Conservation (phyloP, 2,797 vertebrate genomes). For the Malurus leucopterus region DNA sequence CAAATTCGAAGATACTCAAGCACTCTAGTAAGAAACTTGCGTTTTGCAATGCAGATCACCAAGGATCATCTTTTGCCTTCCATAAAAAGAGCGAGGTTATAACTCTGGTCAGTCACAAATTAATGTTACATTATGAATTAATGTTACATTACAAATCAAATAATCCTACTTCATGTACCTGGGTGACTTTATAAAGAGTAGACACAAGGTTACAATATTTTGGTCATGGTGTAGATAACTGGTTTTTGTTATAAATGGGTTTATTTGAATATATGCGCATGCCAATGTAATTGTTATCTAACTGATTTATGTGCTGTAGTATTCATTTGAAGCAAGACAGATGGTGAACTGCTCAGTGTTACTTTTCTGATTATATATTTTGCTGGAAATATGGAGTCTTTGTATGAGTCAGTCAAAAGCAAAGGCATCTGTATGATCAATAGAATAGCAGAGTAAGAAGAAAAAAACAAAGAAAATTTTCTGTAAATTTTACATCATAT, state of each 20-base stretch:
- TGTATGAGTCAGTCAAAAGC: not conserved
- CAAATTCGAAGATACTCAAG: not conserved
- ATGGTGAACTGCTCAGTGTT: not conserved
- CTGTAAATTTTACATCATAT: not conserved
- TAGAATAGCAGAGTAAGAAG: not conserved
- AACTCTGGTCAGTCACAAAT: not conserved
- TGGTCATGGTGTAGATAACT: not conserved
- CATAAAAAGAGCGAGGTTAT: not conserved
- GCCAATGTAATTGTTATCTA: not conserved
- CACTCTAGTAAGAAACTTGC: not conserved
- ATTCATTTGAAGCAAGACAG: not conserved
- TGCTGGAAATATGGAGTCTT: not conserved
- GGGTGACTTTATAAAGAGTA: not conserved
- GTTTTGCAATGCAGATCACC: not conserved
- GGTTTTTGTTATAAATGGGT: not conserved
- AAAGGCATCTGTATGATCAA: not conserved
- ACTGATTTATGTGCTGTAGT: not conserved
- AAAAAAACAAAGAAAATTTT: not conserved
- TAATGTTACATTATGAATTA: not conserved
- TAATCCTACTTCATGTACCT: not conserved
- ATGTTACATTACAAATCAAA: not conserved
- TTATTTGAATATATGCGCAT: not conserved
- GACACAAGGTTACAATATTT: not conserved
- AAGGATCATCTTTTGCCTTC: not conserved
- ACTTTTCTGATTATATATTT: not conserved